Evolutionary conservation across 2,888 invertebrate genomes (phyloP).

Genomic region (Mystacides longicornis): DNA sequence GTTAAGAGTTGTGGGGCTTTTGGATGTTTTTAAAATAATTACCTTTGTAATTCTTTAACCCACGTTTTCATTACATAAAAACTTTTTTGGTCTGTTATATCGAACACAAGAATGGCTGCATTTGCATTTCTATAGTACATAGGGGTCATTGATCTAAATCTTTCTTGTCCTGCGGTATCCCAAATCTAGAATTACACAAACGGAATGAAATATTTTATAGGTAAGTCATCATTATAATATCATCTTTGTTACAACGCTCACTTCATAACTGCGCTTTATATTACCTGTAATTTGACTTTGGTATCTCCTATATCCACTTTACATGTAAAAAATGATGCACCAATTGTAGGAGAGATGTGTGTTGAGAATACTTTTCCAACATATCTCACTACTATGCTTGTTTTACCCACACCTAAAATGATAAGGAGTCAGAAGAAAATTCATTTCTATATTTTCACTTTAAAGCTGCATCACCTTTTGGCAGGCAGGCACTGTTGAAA

Average conservation of each 20-base stretch:
- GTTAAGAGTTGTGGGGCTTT: too few species aligned
- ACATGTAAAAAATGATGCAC: constrained; percentile 84
- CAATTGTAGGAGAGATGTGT: constrained; percentile 76
- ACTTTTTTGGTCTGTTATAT: constrained; percentile 67
- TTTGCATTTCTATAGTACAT: constrained; percentile 93
- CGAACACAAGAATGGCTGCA: constrained; percentile 81
- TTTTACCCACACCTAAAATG: constrained; percentile 81
- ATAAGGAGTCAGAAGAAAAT: too few species aligned
- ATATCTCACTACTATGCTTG: constrained; percentile 75
- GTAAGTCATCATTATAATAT: neutral
- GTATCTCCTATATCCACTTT: constrained; percentile 66
- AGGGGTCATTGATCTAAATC: constrained; percentile 87
- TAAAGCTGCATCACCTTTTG: too few species aligned
- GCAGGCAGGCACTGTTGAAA: neutral
- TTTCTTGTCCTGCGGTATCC: constrained; percentile 85
- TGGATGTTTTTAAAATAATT: too few species aligned
- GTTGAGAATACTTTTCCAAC: constrained; percentile 70
- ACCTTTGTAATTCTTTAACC: constrained; percentile 68
- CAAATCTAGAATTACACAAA: constrained; percentile 53
- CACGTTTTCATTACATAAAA: constrained; percentile 78
- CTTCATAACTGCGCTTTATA: neutral
- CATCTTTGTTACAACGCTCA: neutral
- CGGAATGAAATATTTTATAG: neutral
- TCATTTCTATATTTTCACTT: too few species aligned
- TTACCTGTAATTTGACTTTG: constrained; percentile 69